Percentiles rank a stretch among this genome's conserved stretches.
phyloP scores from a whole-genome alignment of 1,140 invertebrate species.

The Grapholita molesta region DNA sequence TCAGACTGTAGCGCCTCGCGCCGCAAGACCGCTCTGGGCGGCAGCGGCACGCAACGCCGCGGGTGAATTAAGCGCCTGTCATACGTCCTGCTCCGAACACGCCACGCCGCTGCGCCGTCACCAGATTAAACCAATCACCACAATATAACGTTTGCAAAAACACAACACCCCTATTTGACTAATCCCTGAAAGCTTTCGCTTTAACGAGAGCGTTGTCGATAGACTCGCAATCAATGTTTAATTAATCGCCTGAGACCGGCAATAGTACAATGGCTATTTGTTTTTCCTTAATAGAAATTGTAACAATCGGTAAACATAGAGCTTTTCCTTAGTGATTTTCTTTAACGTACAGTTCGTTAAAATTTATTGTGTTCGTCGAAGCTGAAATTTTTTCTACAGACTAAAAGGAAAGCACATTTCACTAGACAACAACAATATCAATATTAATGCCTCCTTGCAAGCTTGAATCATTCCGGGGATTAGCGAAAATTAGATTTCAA shows the following conservation, averaged over 20 bases:
- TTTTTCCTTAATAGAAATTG: conserved; percentile 2
- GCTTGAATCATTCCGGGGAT: conserved; percentile 53
- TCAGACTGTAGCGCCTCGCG: conserved; percentile 60
- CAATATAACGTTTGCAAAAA: conserved; percentile 9
- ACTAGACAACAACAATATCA: conserved; percentile 41
- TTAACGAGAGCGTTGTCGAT: conserved; percentile 11
- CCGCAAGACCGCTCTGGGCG: conserved; percentile 46
- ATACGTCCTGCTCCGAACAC: conserved; percentile 41
- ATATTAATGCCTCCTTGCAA: conserved; percentile 46
- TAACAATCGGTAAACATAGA: conserved; percentile 26
- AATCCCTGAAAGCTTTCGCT: conserved; percentile 12
- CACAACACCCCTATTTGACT: conserved; percentile 11
- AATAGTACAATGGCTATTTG: not conserved
- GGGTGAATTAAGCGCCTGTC: conserved; percentile 52
- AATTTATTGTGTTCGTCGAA: not conserved
- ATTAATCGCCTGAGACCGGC: conserved; percentile 1
- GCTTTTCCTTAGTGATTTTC: conserved; percentile 19
- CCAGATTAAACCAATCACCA: conserved; percentile 44
- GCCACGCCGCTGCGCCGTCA: conserved; percentile 25
- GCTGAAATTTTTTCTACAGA: not conserved
- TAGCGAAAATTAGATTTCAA: conserved; percentile 77
- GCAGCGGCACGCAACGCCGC: conserved; percentile 41
- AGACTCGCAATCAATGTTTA: conserved; percentile 4
- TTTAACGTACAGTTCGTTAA: not conserved
- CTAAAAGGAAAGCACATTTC: not conserved